These are phyloP conservation scores for Hemichromis elongatus DNA, from an alignment of 2,113 vertebrate species.

Conservation along the genomic window DNA sequence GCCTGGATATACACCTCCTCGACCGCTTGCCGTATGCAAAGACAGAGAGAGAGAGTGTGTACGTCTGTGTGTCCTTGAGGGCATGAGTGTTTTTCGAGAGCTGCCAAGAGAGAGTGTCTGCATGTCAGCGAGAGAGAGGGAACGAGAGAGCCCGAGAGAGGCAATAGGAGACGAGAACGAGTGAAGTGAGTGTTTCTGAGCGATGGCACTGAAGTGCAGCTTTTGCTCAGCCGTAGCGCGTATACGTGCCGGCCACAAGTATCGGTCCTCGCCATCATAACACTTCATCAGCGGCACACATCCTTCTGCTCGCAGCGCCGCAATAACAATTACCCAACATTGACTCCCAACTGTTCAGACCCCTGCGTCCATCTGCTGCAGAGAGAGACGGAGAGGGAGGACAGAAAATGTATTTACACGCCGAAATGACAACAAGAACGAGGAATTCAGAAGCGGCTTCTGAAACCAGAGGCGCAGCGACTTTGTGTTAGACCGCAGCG, in stretches of 20 bases:
- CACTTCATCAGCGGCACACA: constrained; percentile 49
- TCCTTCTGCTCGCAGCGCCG: constrained; percentile 37
- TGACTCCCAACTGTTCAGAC: constrained; percentile 50
- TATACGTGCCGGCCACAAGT: background rate
- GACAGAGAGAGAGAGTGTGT: background rate
- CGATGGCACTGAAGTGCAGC: constrained; percentile 6
- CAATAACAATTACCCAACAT: constrained; percentile 50
- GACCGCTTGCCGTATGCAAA: background rate
- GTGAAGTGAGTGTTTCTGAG: constrained; percentile 30
- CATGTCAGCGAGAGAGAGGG: background rate
- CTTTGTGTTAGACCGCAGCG: background rate
- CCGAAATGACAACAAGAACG: background rate
- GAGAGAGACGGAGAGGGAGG: background rate
- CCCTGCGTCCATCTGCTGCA: constrained; percentile 48
- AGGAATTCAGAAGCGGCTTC: background rate
- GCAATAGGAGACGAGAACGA: background rate
- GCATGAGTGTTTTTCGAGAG: constrained; percentile 1
- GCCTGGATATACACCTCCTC: constrained; percentile 37
- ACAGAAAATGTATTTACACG: background rate
- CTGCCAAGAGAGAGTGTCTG: constrained; percentile 1
- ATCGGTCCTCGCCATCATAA: constrained; percentile 19
- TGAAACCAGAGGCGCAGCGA: background rate
- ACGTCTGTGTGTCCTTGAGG: background rate
- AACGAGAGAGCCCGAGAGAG: background rate
- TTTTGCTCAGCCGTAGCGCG: background rate